These are phyloP conservation scores for Leptinotarsa texana DNA, from an alignment of 1,140 invertebrate genomes.

Conservation along the genomic window DNA sequence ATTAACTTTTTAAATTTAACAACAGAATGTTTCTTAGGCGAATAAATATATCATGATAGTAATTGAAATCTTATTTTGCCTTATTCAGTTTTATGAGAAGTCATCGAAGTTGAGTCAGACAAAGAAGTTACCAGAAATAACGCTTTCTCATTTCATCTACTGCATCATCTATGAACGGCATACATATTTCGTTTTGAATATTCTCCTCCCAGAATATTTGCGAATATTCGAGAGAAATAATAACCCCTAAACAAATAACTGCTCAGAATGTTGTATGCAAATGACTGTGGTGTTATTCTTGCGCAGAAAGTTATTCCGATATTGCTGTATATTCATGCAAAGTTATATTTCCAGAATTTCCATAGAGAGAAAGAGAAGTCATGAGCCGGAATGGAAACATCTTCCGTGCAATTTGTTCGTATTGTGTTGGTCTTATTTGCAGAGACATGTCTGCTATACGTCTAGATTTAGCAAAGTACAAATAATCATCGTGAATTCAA, in stretches of 20 bases:
- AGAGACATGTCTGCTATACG: conserved; percentile 32
- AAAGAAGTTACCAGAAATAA: too few species aligned
- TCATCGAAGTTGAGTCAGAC: too few species aligned
- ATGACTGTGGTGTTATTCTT: conserved; percentile 6
- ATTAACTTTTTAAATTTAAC: too few species aligned
- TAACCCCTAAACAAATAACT: not conserved
- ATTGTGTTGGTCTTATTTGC: conserved; percentile 24
- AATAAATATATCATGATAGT: too few species aligned
- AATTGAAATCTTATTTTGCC: too few species aligned
- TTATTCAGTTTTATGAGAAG: too few species aligned
- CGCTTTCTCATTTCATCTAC: too few species aligned
- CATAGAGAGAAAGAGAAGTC: not conserved
- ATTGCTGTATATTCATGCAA: not conserved
- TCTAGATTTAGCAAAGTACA: conserved; percentile 40
- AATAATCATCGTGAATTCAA: conserved; percentile 39
- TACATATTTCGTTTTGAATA: too few species aligned
- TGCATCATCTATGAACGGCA: too few species aligned
- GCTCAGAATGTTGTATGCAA: conserved; percentile 8
- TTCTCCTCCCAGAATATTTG: not conserved
- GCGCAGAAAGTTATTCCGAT: not conserved
- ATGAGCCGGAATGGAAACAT: conserved; percentile 2
- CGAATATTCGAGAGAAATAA: not conserved
- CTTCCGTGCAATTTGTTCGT: conserved; percentile 30
- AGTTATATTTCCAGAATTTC: conserved; percentile 3
- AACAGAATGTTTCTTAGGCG: too few species aligned